phyloP scores from a whole-genome alignment of 2,888 invertebrate genomes.

The Megaustenia siamemsis region DNA sequence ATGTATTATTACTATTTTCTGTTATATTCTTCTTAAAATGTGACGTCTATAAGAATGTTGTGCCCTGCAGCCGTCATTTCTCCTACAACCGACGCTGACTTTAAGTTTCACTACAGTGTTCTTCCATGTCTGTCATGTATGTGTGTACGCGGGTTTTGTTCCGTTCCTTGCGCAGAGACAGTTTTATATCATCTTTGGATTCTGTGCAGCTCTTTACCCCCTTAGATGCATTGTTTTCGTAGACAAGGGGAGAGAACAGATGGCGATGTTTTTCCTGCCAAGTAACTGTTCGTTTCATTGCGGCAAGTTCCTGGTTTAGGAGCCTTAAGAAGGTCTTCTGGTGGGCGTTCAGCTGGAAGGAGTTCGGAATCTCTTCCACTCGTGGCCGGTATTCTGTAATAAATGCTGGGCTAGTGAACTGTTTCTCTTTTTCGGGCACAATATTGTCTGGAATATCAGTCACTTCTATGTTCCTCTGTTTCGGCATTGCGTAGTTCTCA shows the following conservation, averaged over 20 bases:
- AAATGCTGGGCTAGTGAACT: background rate
- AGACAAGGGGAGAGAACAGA: background rate
- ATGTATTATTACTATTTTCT: no score
- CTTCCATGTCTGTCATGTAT: constrained; percentile 69
- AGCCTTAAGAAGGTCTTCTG: background rate
- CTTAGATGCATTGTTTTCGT: background rate
- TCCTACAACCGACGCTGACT: no score
- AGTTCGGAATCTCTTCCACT: background rate
- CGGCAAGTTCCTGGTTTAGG: background rate
- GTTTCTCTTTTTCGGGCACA: no score
- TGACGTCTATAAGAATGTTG: no score
- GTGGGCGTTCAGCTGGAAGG: background rate
- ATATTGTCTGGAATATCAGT: no score
- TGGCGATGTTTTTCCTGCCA: background rate
- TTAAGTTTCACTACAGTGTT: background rate
- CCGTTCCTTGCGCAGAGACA: constrained; percentile 68
- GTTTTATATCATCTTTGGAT: constrained; percentile 60
- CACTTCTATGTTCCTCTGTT: no score
- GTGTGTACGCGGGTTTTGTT: constrained; percentile 65
- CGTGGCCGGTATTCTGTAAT: background rate
- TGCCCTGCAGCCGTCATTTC: no score
- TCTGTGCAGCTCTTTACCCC: background rate
- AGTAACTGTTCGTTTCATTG: background rate
- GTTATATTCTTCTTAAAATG: no score
- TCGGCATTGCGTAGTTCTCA: no score